Evolutionary conservation across 1,140 invertebrate species (phyloP).

Genomic region (Neomicropteryx cornuta): DNA sequence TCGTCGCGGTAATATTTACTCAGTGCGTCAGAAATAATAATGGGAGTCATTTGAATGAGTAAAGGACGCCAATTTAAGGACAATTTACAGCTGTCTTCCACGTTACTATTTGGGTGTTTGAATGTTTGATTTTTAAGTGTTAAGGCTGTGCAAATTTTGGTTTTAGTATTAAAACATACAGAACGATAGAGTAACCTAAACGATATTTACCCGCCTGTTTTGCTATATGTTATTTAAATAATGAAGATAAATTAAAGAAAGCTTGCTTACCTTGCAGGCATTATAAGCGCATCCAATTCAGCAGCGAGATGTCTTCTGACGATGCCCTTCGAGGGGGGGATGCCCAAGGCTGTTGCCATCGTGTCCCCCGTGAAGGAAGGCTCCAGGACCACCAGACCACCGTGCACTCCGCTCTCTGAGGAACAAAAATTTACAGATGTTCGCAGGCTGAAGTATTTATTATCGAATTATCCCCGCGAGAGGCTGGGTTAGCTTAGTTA

Average conservation of each 20-base stretch:
- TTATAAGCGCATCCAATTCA: slow-evolving; percentile 79
- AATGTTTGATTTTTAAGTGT: too few relatives aligned
- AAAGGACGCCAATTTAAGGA: too few relatives aligned
- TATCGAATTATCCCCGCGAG: too few relatives aligned
- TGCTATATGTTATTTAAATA: background rate
- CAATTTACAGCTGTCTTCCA: too few relatives aligned
- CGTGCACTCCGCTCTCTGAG: slow-evolving; percentile 84
- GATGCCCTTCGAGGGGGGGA: slow-evolving; percentile 87
- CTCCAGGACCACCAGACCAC: slow-evolving; percentile 83
- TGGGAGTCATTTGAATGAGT: too few relatives aligned
- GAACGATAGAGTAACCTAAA: too few relatives aligned
- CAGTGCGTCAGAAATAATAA: too few relatives aligned
- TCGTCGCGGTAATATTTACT: too few relatives aligned
- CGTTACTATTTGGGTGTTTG: too few relatives aligned
- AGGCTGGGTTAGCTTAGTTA: too few relatives aligned
- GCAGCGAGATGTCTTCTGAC: slow-evolving; percentile 81
- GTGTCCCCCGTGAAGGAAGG: slow-evolving; percentile 89
- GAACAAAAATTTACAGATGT: slow-evolving; percentile 14
- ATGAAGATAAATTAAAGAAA: slow-evolving; percentile 9
- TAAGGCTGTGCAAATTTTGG: too few relatives aligned
- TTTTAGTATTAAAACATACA: too few relatives aligned
- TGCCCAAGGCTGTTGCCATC: slow-evolving; percentile 85
- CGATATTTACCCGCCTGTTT: background rate
- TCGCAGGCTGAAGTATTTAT: slow-evolving; percentile 3
- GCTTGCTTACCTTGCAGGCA: slow-evolving; percentile 72